A percentile compares a stretch with the other conserved stretches of the same genome.
These are phyloP conservation scores for Phalera bucephala DNA, from an alignment of 2,888 invertebrate species.

Conservation along the genomic window DNA sequence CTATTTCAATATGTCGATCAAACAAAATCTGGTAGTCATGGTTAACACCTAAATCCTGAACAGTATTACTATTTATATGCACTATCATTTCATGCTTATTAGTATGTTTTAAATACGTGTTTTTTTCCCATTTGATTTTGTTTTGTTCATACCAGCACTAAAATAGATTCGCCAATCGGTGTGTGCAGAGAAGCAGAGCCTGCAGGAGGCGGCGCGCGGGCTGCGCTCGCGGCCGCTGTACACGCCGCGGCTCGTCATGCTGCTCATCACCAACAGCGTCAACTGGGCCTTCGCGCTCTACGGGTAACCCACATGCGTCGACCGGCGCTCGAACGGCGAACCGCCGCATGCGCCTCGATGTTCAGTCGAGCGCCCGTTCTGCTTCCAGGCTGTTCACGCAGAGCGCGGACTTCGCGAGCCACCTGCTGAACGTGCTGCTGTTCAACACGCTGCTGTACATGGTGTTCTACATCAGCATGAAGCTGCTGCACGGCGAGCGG, in stretches of 20 bases:
- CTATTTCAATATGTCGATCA: too few species aligned
- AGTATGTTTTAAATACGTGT: too few species aligned
- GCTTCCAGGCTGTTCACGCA: constrained; percentile 77
- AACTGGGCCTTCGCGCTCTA: constrained; percentile 88
- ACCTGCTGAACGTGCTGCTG: constrained; percentile 91
- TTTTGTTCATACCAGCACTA: too few species aligned
- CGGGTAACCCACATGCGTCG: too few species aligned
- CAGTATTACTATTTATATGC: too few species aligned
- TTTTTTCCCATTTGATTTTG: too few species aligned
- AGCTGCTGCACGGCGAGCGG: constrained; percentile 88
- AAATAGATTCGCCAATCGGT: too few species aligned
- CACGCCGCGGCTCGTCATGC: constrained; percentile 81
- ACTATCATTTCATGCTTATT: too few species aligned
- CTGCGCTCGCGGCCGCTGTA: constrained; percentile 60
- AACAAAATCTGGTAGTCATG: too few species aligned
- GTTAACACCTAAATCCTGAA: too few species aligned
- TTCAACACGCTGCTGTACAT: constrained; percentile 92
- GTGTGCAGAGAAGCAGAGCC: constrained; percentile 56
- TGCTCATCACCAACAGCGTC: constrained; percentile 85
- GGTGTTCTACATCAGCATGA: constrained; percentile 93
- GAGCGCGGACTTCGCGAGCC: constrained; percentile 90
- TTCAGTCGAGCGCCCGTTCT: background rate
- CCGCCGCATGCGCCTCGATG: too few species aligned
- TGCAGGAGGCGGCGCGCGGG: constrained; percentile 57
- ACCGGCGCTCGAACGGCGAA: too few species aligned